Base-by-base conservation (phyloP, 2,113 vertebrate genomes). In the Lagopus leucura region DNA sequence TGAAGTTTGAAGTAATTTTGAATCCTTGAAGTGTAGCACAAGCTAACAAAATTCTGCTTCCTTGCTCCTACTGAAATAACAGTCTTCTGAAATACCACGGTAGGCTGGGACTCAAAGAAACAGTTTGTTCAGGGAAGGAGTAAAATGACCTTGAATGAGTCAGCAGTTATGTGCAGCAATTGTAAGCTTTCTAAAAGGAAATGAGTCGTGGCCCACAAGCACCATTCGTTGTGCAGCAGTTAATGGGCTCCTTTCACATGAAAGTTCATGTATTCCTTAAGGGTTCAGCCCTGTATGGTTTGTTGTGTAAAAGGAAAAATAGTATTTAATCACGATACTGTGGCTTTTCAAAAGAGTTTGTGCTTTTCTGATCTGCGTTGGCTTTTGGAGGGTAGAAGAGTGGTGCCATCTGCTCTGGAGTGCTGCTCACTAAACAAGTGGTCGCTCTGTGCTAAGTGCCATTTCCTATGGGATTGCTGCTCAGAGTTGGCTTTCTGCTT, bases 261-360 rank as follows among this genome's bases (percentile, higher is more conserved):
- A 94, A 96, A 96, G 95, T 96, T 96, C 92, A 82, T 85, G 32
- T 91, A 55, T 94, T 93, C 92, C 95, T 95, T 85, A 70, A 90
- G 93, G 93, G 21, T 92, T 81, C 70, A 75, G 61, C 22, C 80
- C 13, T 83, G 20, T 80, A 50, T 64, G 75, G 64, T 92, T 94
- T 89, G 85, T 42, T 88, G 86, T 93, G 88, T 90, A 61, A 92
- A 96, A 93, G 73, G 76, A 60, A 92, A 84, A 93, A 61, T 36
- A 88, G 61, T 71, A 65, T 95, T 95, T 93, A 93, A 94, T 94
- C 70, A 81, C 43, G 70, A 25, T 82, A 19, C 61, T 95, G 92
- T 57, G 80, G 80, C 70, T 93, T 93, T 92, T 94, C 95, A 93
- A 93, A 94, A 88, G 88, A 94, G 70, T 95, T 92, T 88, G 75